These are phyloP conservation scores for Drosophila ironensis DNA, from an alignment of 1,140 invertebrate species.

Conservation along the genomic window DNA sequence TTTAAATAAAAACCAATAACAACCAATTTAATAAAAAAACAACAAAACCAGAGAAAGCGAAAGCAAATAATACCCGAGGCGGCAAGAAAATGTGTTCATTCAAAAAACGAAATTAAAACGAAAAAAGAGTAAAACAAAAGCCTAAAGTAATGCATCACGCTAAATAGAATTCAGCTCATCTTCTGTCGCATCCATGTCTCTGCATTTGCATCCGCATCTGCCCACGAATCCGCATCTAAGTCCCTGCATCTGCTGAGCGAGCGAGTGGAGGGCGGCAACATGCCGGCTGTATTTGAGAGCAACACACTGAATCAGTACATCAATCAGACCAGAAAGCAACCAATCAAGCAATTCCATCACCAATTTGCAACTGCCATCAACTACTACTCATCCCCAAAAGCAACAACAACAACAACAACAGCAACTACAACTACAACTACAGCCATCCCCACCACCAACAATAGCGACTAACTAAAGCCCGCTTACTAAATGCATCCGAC, in stretches of 20 bases:
- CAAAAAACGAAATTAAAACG: constrained; percentile 25
- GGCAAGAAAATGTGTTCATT: constrained; percentile 58
- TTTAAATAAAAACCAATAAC: constrained; percentile 33
- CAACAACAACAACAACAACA: not conserved
- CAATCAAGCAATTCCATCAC: constrained; percentile 67
- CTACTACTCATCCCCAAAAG: constrained; percentile 42
- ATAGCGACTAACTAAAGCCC: constrained; percentile 18
- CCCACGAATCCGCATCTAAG: constrained; percentile 27
- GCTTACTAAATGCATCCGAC: constrained; percentile 49
- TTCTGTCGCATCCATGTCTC: constrained; percentile 42
- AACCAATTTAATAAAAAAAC: constrained; percentile 24
- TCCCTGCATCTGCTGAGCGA: constrained; percentile 23
- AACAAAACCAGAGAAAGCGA: constrained; percentile 2
- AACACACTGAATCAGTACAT: constrained; percentile 51
- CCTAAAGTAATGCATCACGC: constrained; percentile 37
- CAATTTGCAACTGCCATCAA: constrained; percentile 69
- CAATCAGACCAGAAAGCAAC: constrained; percentile 59
- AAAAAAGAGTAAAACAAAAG: constrained; percentile 13
- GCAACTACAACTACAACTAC: constrained; percentile 32
- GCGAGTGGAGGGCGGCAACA: constrained; percentile 35
- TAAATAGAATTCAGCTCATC: constrained; percentile 42
- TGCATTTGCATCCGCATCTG: constrained; percentile 31
- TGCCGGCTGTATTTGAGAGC: constrained; percentile 47
- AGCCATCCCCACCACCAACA: constrained; percentile 8
- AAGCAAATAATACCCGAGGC: constrained; percentile 42